Percentiles rank a stretch among this genome's conserved stretches.
Evolutionary conservation across 1,140 invertebrate species (phyloP).

Genomic region (Atta colombica): DNA sequence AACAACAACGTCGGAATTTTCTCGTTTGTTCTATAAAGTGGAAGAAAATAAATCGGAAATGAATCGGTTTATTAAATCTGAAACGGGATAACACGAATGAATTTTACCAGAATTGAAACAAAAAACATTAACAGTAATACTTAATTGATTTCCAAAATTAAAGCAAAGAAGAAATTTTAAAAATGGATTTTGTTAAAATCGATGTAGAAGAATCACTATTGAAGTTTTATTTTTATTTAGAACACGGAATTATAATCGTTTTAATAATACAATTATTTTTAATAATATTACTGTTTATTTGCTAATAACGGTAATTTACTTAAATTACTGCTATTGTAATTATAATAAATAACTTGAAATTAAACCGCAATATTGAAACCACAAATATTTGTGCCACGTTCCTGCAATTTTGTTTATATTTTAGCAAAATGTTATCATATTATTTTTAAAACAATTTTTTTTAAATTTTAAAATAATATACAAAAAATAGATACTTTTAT

Average conservation of each 20-base stretch:
- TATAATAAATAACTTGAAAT: not conserved
- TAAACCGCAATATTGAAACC: not conserved
- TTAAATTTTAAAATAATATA: not conserved
- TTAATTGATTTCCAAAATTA: not conserved
- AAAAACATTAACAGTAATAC: not conserved
- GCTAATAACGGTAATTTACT: not conserved
- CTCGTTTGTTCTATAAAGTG: conserved; percentile 5
- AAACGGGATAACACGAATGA: conserved; percentile 4
- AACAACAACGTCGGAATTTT: conserved; percentile 31
- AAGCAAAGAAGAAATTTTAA: not conserved
- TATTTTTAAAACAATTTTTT: conserved; percentile 6
- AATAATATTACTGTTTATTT: not conserved
- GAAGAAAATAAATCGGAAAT: conserved; percentile 27
- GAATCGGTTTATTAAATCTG: conserved; percentile 30
- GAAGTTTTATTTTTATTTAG: not conserved
- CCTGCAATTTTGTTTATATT: not conserved
- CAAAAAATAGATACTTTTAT: not conserved
- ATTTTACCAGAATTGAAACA: conserved; percentile 5
- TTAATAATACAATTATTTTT: not conserved
- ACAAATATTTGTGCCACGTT: not conserved
- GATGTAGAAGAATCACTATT: not conserved
- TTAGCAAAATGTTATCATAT: not conserved
- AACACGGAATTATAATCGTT: not conserved
- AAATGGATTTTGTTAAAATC: conserved; percentile 6
- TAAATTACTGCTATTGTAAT: conserved; percentile 7